These are phyloP conservation scores for Podabrus alpinus DNA, from an alignment of 2,888 invertebrate species.

Conservation along the genomic window DNA sequence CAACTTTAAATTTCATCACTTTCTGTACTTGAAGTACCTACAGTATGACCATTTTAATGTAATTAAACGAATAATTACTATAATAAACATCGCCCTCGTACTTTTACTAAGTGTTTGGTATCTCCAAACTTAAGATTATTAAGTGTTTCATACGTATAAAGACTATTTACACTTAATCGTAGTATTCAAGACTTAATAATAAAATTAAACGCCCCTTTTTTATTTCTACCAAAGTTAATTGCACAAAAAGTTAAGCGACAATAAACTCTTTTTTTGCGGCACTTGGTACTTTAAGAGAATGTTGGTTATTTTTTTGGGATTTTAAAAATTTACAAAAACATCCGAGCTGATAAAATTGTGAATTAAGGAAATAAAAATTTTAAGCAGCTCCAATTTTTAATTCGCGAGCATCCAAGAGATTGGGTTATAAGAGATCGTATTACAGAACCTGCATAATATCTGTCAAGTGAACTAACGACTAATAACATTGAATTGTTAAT, in stretches of 20 bases:
- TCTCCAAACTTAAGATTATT: not conserved
- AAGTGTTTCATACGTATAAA: not conserved
- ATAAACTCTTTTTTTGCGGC: not conserved
- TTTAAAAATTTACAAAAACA: not conserved
- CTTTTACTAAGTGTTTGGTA: not conserved
- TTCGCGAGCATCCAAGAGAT: not conserved
- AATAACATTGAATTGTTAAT: constrained; percentile 5
- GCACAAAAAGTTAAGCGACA: not conserved
- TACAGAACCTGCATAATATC: not conserved
- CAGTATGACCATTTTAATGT: not conserved
- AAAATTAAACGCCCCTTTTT: not conserved
- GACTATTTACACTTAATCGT: not conserved
- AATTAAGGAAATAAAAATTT: too few relatives aligned
- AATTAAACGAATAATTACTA: not conserved
- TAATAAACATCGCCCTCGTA: not conserved
- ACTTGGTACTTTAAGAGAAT: not conserved
- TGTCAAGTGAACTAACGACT: constrained; percentile 4
- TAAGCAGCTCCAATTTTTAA: not conserved
- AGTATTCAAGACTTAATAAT: not conserved
- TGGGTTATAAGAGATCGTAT: not conserved
- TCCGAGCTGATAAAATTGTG: not conserved
- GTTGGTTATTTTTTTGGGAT: not conserved
- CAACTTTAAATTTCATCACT: not conserved
- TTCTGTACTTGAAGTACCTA: not conserved
- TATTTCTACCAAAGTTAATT: not conserved